phyloP scores from a whole-genome alignment of 2,797 vertebrate species.

The Tauraco hartlaubi region DNA sequence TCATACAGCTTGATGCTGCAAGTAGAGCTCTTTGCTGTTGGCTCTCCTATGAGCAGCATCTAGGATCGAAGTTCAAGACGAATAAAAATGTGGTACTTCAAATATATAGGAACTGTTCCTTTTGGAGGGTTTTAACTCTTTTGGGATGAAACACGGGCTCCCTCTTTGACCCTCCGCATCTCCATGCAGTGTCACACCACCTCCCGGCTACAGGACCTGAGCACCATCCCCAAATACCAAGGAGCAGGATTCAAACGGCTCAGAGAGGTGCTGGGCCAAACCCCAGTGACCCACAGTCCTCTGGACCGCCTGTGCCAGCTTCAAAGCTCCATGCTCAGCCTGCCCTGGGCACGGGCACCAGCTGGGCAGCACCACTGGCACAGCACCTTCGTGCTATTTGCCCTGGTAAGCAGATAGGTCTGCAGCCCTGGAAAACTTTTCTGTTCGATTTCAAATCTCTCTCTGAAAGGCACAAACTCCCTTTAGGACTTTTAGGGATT shows the following conservation, averaged over 20 bases:
- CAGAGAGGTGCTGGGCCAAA: not conserved
- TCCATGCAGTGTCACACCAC: not conserved
- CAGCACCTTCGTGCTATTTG: not conserved
- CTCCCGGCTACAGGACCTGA: not conserved
- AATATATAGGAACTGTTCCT: not conserved
- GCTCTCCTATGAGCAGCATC: not conserved
- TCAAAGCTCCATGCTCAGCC: not conserved
- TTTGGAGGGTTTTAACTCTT: not conserved
- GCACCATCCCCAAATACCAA: not conserved
- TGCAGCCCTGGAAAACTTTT: not conserved
- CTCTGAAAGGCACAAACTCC: not conserved
- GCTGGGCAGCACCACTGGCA: not conserved
- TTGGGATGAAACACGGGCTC: not conserved
- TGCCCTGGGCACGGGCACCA: accelerated
- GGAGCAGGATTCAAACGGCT: not conserved
- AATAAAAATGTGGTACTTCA: not conserved
- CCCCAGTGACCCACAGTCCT: not conserved
- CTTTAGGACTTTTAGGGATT: not conserved
- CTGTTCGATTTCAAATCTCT: not conserved
- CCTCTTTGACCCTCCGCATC: not conserved
- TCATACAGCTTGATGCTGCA: not conserved
- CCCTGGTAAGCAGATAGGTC: not conserved
- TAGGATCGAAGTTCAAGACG: not conserved
- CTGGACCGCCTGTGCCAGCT: not conserved
- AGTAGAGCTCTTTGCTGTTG: not conserved